Evolutionary conservation across 2,888 invertebrate genomes (phyloP), one percentile per base, ranked within the genome.

Genomic region (Thumatha senex): DNA sequence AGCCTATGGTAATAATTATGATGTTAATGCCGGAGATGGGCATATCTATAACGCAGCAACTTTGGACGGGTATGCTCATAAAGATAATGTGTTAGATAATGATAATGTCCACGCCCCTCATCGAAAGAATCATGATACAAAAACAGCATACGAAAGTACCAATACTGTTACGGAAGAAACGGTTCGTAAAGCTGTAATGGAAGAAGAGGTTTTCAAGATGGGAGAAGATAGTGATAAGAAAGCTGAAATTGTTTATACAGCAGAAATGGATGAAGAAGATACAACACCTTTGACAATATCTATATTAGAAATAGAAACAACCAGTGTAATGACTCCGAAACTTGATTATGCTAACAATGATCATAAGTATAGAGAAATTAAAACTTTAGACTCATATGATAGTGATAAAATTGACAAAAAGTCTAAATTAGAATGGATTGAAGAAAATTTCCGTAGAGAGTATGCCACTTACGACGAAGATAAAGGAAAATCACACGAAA

Each of bases 401-500:
- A 45, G 7, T n/a, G 42, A 62, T 8, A 50, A 45, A 24, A 41
- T 13, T 35, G 53, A 60, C n/a, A 52, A 58, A 7, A 54, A 31
- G 45, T 54, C 52, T 15, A 58, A 49, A 51, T 38, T 66, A 44
- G 74, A 79, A 46, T 80, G 79, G 79, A 61, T 79, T 1, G 78
- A 78, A 39, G 77, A 75, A 49, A 70, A 71, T 33, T 74, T 77
- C 33, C 75, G 74, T 1, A 70, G 63, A 43, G 71, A 77, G 39
- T 58, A 59, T 5, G 12, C 44, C 18, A 15, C 39, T 8, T 13
- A 34, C 12, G 18, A 39, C n/a, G 51, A 41, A 12, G 48, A 45
- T 4, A 30, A 36, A 40, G 48, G 9, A 43, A 45, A 36, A 29
- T 5, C 10, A 14, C 42, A 38, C 31, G 53, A 55, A 48, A 42